Evolutionary conservation across 2,888 invertebrate species (phyloP), one percentile per base, ranked within the genome.

Genomic region (Hofmannophila pseudospretella): DNA sequence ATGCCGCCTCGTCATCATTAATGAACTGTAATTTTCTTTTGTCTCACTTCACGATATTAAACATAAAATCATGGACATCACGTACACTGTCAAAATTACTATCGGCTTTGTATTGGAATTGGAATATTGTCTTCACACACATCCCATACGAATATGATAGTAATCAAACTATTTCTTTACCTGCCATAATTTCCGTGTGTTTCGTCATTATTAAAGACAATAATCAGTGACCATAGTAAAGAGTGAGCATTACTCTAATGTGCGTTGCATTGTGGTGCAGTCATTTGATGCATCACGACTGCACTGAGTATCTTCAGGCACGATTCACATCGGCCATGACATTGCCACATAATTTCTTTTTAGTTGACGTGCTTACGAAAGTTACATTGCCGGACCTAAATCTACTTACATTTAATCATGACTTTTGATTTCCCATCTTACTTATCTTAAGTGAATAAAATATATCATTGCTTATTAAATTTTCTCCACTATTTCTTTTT

Each of bases 311-410:
- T 56, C 54, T 58, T 51, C 47, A 58, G 52, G 55, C 75, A 77
- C 72, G 75, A 70, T 59, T 67, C 54, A 60, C 55, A 69, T 58
- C 67, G 75, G 59, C 80, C 81, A 62, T 82, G 81, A 79, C 82
- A 80, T 78, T 80, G 80, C 77, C 53, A 54, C 65, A 71, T 76
- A 61, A 69, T 61, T 58, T 57, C 51, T 57, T 60, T 54, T 54
- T 58, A 51, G 62, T 61, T 65, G 54, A 64, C 61, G 65, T 62
- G 53, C 59, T 66, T 63, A 58, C 55, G 48, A 57, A 59, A 54
- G 45, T 41, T 39, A 44, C 44, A 45, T 44, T 44, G 42, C 42
- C 44, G 32, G 31, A 32, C 44, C 40, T 32, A 34, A 27, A 36
- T 38, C 36, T 8, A 23, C n/a, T 3, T 23, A 23, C 38, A 36